Conservation (phyloP, 2,797 vertebrate species). For the Tenualosa thibaudeaui region DNA sequence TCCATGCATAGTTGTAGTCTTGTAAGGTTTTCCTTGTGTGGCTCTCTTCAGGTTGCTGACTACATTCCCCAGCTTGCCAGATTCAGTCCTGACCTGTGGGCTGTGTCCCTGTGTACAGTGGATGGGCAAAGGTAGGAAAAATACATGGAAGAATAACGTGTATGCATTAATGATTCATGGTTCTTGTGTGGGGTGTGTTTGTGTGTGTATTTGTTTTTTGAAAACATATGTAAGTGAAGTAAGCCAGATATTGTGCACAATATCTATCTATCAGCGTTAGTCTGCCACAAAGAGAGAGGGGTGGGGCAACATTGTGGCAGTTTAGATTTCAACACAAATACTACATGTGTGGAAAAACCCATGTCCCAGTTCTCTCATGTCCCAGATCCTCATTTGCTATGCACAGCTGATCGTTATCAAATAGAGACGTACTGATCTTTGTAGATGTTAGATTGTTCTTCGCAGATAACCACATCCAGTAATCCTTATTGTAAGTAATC, state of each 20-base stretch:
- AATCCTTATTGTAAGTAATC: neutral
- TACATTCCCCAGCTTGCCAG: conserved; percentile 89
- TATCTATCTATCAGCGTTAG: neutral
- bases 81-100: conserved; percentile 88
- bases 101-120: conserved; percentile 84
- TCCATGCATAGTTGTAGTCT: neutral
- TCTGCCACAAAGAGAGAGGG: neutral
- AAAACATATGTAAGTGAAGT: too few relatives aligned
- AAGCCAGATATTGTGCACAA: too few relatives aligned
- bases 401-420: neutral
- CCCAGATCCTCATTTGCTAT: neutral
- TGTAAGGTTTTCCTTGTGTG: neutral
- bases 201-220: too few relatives aligned
- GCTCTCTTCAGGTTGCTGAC: conserved; percentile 79
- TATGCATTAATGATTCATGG: neutral
- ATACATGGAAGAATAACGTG: neutral
- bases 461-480: neutral
- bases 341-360: neutral
- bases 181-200: too few relatives aligned
- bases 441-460: neutral
- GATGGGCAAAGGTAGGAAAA: conserved; percentile 83
- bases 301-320: neutral
- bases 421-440: neutral
- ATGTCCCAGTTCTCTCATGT: neutral
- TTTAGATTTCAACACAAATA: neutral